Percentiles rank a stretch among this genome's conserved stretches.
Conservation (phyloP, 2,797 vertebrate species). For the Falco peregrinus region DNA sequence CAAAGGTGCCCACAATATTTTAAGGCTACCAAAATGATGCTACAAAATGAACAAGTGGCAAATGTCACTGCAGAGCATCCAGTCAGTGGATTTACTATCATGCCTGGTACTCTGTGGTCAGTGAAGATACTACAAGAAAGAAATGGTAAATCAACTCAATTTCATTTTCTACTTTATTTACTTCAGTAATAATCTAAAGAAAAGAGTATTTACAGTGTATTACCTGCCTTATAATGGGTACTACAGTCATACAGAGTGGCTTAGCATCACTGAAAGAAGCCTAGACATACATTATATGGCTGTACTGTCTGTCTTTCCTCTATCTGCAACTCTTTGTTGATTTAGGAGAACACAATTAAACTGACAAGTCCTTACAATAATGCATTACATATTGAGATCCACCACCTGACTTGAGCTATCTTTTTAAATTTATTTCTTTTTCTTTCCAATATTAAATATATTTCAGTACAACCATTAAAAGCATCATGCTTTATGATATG, state of each 20-base stretch:
- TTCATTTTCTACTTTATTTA: not conserved
- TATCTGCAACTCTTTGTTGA: not conserved
- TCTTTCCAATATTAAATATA: not conserved
- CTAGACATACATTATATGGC: not conserved
- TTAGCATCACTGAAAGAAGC: not conserved
- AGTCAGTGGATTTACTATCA: not conserved
- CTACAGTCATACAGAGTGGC: not conserved
- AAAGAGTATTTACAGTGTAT: not conserved
- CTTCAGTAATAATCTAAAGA: not conserved
- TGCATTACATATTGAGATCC: not conserved
- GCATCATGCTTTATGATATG: not conserved
- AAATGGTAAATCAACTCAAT: not conserved
- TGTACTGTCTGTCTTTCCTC: not conserved
- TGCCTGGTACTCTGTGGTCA: not conserved
- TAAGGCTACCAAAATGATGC: not conserved
- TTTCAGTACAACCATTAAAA: not conserved
- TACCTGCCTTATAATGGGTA: not conserved
- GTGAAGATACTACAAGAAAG: not conserved
- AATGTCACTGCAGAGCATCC: not conserved
- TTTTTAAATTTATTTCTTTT: not conserved
- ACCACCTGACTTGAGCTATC: not conserved
- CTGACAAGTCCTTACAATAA: not conserved
- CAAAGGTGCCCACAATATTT: not conserved
- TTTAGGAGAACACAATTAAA: not conserved
- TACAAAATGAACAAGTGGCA: not conserved